phyloP scores from a whole-genome alignment of 2,113 vertebrate species.

The Chiloscyllium plagiosum region DNA sequence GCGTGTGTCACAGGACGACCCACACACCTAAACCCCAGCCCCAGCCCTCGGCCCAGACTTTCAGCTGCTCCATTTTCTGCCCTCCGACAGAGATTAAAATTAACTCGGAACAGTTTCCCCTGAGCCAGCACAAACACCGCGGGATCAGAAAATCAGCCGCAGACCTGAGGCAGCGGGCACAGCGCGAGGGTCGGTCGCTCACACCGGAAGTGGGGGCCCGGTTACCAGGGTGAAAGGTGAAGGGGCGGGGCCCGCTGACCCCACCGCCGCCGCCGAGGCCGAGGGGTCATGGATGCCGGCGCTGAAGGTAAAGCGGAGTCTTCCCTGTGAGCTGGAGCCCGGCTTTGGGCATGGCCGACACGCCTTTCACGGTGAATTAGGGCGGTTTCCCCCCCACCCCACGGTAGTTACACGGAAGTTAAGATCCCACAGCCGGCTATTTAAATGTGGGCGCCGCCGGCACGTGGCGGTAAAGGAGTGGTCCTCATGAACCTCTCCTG shows the following conservation, averaged over 20 bases:
- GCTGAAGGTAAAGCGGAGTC: not conserved
- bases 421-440: not conserved
- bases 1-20: no score
- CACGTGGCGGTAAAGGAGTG: not conserved
- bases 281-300: not conserved
- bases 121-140: no score
- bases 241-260: not conserved
- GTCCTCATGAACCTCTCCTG: no score
- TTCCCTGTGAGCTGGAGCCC: no score
- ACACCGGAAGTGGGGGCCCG: not conserved
- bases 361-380: not conserved
- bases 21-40: no score
- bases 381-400: no score
- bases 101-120: not conserved
- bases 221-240: slow-evolving; percentile 10
- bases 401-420: not conserved
- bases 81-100: not conserved
- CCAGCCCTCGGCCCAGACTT: no score
- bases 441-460: not conserved
- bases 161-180: rapidly evolving
- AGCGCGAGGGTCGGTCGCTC: no score
- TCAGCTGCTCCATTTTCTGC: no score
- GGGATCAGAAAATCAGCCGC: no score
- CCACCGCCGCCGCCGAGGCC: no score
- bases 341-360: not conserved